Evolutionary conservation across 2,113 vertebrate genomes (phyloP).

Genomic region (Percina caprodes): DNA sequence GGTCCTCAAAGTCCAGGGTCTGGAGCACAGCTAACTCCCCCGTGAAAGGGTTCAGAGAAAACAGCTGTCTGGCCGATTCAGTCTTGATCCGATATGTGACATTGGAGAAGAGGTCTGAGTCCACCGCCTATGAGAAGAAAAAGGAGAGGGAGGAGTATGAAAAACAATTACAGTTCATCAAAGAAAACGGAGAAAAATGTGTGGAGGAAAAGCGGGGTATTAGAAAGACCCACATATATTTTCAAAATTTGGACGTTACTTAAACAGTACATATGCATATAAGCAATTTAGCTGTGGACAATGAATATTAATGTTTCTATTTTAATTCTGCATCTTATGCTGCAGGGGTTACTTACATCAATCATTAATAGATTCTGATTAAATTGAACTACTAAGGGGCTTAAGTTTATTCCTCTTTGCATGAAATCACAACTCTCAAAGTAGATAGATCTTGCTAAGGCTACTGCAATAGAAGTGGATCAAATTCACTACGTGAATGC

Average conservation of each 20-base stretch:
- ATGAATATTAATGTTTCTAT: conserved; percentile 40
- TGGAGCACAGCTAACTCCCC: conserved; percentile 89
- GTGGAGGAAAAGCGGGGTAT: background rate
- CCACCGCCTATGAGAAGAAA: conserved; percentile 87
- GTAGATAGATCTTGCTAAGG: conserved; percentile 10
- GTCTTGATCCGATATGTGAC: conserved; percentile 93
- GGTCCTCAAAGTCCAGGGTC: conserved; percentile 93
- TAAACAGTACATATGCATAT: background rate
- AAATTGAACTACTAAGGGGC: conserved; percentile 36
- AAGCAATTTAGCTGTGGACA: background rate
- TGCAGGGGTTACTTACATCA: conserved; percentile 40
- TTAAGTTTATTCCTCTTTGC: conserved; percentile 12
- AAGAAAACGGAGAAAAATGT: background rate
- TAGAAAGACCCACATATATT: background rate
- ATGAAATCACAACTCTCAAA: conserved; percentile 25
- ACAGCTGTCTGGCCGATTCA: conserved; percentile 87
- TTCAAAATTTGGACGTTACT: conserved; percentile 2
- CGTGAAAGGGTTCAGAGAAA: conserved; percentile 88
- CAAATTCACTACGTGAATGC: background rate
- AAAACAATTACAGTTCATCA: background rate
- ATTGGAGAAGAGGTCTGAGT: conserved; percentile 92
- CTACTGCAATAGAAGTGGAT: conserved; percentile 3
- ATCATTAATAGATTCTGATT: conserved; percentile 59
- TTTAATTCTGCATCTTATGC: conserved; percentile 33
- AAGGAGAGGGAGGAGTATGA: conserved; percentile 5